A percentile compares a stretch with the other conserved stretches of the same genome.
Conservation (phyloP, 2,113 vertebrate species). For the Marmota monax region DNA sequence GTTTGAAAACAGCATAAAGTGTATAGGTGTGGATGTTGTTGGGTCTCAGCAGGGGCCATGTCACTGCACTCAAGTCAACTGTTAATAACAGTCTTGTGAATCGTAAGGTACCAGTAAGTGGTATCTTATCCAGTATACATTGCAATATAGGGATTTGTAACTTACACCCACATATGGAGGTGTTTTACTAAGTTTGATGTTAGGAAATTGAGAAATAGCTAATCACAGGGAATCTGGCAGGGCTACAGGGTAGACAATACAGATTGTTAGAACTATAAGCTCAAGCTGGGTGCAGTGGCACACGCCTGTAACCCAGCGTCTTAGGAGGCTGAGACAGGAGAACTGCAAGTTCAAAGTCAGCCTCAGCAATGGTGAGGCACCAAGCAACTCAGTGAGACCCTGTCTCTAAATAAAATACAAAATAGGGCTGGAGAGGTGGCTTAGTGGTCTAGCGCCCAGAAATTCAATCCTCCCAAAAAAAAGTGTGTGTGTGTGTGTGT, state of each 20-base stretch:
- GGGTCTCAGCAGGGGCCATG: not conserved
- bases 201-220: not conserved
- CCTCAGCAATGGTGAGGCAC: no score
- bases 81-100: not conserved
- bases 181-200: not conserved
- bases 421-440: no score
- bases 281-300: not conserved
- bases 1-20: not conserved
- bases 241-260: not conserved
- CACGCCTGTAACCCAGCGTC: no score
- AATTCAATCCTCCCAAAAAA: no score
- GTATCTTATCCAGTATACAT: not conserved
- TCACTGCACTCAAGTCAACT: no score
- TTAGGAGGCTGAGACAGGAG: no score
- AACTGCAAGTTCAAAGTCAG: no score
- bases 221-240: not conserved
- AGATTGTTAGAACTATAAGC: not conserved
- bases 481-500: no score
- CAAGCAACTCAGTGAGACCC: no score
- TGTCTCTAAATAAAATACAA: no score
- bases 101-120: not conserved
- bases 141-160: not conserved
- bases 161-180: not conserved
- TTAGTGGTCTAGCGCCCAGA: no score
- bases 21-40: not conserved